Evolutionary conservation across 2,888 invertebrate genomes (phyloP), one percentile per base, ranked within the genome.

Genomic region (Hemaris fuciformis): DNA sequence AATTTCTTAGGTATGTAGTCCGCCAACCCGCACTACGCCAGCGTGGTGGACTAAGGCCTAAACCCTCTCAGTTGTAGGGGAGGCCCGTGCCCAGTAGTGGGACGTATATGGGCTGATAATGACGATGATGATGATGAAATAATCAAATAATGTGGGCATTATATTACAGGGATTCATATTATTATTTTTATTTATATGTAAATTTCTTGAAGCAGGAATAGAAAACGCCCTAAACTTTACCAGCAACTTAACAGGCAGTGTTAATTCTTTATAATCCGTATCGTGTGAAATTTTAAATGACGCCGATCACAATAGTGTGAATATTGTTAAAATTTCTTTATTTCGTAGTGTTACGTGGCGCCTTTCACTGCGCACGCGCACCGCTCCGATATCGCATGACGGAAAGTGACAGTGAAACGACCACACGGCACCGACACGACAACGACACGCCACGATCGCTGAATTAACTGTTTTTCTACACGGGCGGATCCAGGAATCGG

Each of bases 311-410:
- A 53, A 53, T 53, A 53, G 53, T 53, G 53, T 53, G 53, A 53
- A 53, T 53, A 53, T 53, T 31, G 27, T 53, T 53, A 20, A 53
- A 53, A 53, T 31, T 53, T 48, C 48, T 48, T 53, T 27, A 53
- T 53, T 53, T 31, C 27, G 31, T 45, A 23, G 15, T 27, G 31
- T 53, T 53, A 53, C 53, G 53, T 53, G 53, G 15, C 27, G 18
- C 53, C 53, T 53, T 53, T 53, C 53, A 53, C 53, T 53, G 53
- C 53, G 53, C 53, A 53, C 53, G 53, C 53, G 53, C 53, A 18
- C 43, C 43, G 20, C 53, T 53, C 31, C 27, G 53, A 53, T 53
- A 53, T 53, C 53, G 53, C 53, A 53, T 53, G 53, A 53, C 53
- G 31, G 53, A 53, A 53, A 53, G 53, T 53, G 53, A 53, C 53